Conservation (phyloP, 2,797 vertebrate species). For the Hoplostethus mediterraneus region DNA sequence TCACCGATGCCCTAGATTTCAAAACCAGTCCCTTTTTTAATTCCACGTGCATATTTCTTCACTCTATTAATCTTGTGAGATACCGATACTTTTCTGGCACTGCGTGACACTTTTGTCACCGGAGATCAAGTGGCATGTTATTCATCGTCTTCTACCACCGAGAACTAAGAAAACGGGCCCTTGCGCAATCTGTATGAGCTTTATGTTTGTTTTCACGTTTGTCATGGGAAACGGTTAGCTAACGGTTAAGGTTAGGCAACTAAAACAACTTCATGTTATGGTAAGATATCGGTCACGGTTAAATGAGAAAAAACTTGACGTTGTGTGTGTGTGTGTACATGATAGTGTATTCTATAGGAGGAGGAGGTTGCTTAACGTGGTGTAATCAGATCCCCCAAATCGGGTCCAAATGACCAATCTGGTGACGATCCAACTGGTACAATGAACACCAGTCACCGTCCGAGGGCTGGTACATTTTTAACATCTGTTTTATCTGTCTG, state of each 20-base stretch:
- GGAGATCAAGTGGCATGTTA: conserved; percentile 35
- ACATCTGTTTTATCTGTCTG: too few species aligned
- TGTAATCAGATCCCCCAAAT: conserved; percentile 1
- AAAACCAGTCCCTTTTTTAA: conserved; percentile 22
- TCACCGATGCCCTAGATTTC: conserved; percentile 1
- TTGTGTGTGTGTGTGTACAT: conserved; percentile 5
- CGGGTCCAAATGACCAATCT: too few species aligned
- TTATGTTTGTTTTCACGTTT: too few species aligned
- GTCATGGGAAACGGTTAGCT: too few species aligned
- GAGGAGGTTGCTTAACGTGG: conserved; percentile 1
- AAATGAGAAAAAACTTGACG: not conserved
- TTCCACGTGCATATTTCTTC: conserved; percentile 40
- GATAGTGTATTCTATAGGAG: conserved; percentile 3
- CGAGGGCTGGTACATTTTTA: not conserved
- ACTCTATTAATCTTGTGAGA: conserved; percentile 39
- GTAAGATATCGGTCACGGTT: too few species aligned
- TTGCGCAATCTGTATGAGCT: not conserved
- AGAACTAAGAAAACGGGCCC: conserved; percentile 11
- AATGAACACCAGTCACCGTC: not conserved
- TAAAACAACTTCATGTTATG: too few species aligned
- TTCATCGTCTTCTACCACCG: conserved; percentile 51
- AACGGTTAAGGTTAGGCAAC: too few species aligned
- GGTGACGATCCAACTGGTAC: not conserved
- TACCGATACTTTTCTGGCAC: conserved; percentile 43
- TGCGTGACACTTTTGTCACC: conserved; percentile 32